A percentile compares a stretch with the other conserved stretches of the same genome.
These are phyloP conservation scores for Smutsia temminckii DNA, from an alignment of 2,797 vertebrate genomes.

Conservation along the genomic window DNA sequence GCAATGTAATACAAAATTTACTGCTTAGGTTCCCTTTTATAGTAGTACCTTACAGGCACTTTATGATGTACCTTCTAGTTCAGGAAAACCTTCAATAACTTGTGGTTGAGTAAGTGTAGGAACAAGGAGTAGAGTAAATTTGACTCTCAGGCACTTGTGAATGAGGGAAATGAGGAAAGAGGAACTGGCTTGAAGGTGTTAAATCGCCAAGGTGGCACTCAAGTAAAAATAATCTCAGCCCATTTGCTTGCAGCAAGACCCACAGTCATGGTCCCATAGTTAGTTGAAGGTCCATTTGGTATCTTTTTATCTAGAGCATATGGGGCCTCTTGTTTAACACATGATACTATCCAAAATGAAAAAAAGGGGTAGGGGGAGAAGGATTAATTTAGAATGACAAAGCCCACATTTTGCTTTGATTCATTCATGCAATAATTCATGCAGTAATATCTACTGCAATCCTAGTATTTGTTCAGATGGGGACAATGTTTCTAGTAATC, in stretches of 20 bases:
- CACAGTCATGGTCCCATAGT: neutral
- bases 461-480: neutral
- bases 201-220: neutral
- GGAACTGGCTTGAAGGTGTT: accelerated
- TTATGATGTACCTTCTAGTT: neutral
- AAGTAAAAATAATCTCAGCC: neutral
- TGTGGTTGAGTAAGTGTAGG: neutral
- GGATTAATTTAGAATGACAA: neutral
- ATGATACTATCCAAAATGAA: neutral
- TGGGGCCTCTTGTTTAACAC: neutral
- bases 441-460: neutral
- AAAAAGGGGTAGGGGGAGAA: neutral
- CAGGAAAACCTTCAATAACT: neutral
- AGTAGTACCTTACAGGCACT: neutral
- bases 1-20: neutral
- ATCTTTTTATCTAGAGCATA: neutral
- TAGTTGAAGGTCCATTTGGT: neutral
- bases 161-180: neutral
- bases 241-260: neutral
- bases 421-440: neutral
- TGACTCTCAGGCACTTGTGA: neutral
- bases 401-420: neutral
- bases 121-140: neutral
- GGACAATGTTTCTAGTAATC: neutral
- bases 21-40: neutral